These are phyloP conservation scores for Hemichromis elongatus DNA, from an alignment of 2,113 vertebrate species.

Conservation along the genomic window DNA sequence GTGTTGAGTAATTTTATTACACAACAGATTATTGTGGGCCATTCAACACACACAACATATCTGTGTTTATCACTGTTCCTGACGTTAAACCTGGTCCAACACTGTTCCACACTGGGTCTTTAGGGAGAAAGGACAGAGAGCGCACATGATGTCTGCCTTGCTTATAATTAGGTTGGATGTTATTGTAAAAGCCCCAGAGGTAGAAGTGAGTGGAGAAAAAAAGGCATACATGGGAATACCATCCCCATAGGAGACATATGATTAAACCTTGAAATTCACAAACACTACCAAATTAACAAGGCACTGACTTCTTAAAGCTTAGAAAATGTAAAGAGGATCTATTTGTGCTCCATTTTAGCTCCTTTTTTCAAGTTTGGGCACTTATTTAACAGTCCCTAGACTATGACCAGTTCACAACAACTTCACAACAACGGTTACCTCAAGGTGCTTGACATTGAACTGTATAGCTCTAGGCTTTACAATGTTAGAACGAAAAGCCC, in stretches of 20 bases:
- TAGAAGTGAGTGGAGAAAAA: neutral
- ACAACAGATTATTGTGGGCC: neutral
- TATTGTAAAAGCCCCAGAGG: conserved; percentile 13
- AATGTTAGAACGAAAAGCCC: neutral
- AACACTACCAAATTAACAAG: conserved; percentile 18
- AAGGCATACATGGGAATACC: neutral
- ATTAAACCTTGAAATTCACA: conserved; percentile 29
- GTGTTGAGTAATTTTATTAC: neutral
- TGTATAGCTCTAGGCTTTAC: neutral
- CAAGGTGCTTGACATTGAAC: neutral
- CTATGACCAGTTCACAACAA: neutral
- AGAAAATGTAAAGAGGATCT: neutral
- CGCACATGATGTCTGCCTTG: conserved; percentile 24
- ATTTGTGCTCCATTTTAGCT: neutral
- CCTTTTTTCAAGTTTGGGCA: neutral
- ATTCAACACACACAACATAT: neutral
- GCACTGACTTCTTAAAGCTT: neutral
- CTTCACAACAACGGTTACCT: neutral
- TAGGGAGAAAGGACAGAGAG: neutral
- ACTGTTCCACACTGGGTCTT: neutral
- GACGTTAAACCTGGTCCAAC: neutral
- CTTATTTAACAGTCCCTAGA: neutral
- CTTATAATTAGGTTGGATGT: conserved; percentile 38
- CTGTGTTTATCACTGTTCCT: neutral
- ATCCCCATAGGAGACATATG: conserved; percentile 8